phyloP scores from a whole-genome alignment of 1,140 invertebrate species.

The Phortica variegata region DNA sequence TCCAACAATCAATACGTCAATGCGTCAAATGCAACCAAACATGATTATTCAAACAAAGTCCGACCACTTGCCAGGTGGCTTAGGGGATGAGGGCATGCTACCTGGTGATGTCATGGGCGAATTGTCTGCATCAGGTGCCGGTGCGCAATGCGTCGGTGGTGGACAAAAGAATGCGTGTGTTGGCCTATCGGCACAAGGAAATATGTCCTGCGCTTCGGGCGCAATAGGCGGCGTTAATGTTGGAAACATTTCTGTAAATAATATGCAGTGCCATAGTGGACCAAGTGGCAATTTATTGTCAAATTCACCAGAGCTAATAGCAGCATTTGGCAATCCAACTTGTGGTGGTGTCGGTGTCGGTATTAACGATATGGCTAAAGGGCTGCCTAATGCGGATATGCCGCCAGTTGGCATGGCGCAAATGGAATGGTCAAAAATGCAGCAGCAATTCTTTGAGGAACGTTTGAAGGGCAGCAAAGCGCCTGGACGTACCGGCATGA shows the following conservation, averaged over 20 bases:
- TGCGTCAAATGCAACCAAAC: constrained; percentile 25
- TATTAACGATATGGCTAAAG: constrained; percentile 20
- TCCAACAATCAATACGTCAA: constrained; percentile 20
- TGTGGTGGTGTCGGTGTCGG: constrained; percentile 13
- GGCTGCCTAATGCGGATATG: constrained; percentile 44
- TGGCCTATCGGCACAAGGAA: not conserved
- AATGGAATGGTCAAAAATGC: constrained; percentile 87
- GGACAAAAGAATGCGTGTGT: constrained; percentile 23
- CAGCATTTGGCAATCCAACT: constrained; percentile 22
- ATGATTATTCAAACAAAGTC: constrained; percentile 13
- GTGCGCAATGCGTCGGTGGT: constrained; percentile 28
- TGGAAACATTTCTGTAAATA: not conserved
- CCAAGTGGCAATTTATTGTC: constrained; percentile 19
- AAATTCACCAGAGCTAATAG: constrained; percentile 30
- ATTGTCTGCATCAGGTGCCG: constrained; percentile 20
- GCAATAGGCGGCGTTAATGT: constrained; percentile 14
- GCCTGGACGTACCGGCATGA: not conserved
- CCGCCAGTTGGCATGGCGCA: constrained; percentile 59
- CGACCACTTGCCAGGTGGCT: constrained; percentile 16
- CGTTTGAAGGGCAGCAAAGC: constrained; percentile 55
- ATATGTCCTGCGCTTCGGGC: not conserved
- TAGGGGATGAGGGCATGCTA: constrained; percentile 27
- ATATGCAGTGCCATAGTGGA: constrained; percentile 15
- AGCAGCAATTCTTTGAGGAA: constrained; percentile 79
- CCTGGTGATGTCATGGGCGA: constrained; percentile 30